Evolutionary conservation across 2,888 invertebrate species (phyloP).

Genomic region (Campoplex nolae): DNA sequence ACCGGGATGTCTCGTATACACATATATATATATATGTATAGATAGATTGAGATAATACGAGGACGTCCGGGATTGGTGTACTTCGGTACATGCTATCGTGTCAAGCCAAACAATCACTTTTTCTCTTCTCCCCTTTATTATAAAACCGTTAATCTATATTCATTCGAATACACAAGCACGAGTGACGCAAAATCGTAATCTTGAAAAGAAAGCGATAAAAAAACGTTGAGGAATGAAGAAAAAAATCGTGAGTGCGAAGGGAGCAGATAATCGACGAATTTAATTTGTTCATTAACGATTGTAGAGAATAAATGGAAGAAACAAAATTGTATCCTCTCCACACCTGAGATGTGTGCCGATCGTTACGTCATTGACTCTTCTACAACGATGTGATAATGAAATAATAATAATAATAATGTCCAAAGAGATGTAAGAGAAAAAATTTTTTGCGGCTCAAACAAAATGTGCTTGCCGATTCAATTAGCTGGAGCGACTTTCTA

Average conservation of each 20-base stretch:
- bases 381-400: background rate
- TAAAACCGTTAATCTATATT: background rate
- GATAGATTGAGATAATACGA: slow-evolving; percentile 27
- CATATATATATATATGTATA: background rate
- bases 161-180: background rate
- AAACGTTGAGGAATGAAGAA: background rate
- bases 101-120: slow-evolving; percentile 63
- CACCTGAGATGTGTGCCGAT: background rate
- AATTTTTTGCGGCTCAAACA: background rate
- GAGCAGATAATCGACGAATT: background rate
- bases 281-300: background rate
- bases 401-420: background rate
- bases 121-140: slow-evolving; percentile 14
- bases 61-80: slow-evolving; percentile 56
- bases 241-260: background rate
- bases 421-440: background rate
- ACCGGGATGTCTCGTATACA: slow-evolving; percentile 34
- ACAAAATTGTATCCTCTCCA: background rate
- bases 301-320: background rate
- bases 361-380: background rate
- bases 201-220: background rate
- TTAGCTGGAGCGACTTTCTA: slow-evolving; percentile 22
- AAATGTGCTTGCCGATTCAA: background rate
- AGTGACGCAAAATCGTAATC: background rate
- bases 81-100: background rate